phyloP scores from a whole-genome alignment of 2,113 vertebrate genomes.

The Numida meleagris region DNA sequence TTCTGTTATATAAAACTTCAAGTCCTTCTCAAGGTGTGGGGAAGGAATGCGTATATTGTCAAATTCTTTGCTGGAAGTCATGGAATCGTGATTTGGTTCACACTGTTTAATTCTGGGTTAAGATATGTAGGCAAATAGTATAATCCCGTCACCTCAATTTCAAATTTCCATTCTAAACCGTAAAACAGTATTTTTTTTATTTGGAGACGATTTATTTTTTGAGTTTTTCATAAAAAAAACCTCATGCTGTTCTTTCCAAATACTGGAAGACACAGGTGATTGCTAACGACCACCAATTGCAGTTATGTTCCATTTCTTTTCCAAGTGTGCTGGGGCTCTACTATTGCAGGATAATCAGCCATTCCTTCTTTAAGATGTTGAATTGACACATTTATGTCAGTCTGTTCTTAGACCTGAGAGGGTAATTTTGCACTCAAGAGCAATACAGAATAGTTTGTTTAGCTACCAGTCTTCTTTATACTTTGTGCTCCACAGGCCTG shows the following conservation, averaged over 20 bases:
- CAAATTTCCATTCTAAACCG: not conserved
- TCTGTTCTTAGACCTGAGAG: not conserved
- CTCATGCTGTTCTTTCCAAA: not conserved
- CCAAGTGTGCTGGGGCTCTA: not conserved
- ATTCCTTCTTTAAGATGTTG: not conserved
- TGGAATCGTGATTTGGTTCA: not conserved
- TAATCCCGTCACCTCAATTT: not conserved
- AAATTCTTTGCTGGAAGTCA: not conserved
- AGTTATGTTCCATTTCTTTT: not conserved
- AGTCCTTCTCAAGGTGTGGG: not conserved
- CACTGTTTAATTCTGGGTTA: not conserved
- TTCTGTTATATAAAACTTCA: not conserved
- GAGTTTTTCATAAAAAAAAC: not conserved
- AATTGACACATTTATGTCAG: not conserved
- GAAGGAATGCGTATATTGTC: not conserved
- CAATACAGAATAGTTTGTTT: not conserved
- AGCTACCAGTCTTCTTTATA: not conserved
- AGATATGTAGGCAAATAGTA: not conserved
- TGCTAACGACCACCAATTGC: not conserved
- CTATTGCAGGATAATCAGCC: accelerated
- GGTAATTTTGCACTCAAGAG: not conserved
- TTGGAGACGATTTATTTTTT: not conserved
- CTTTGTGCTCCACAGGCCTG: not conserved
- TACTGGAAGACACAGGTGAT: not conserved
- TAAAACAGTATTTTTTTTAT: not conserved